phyloP scores from a whole-genome alignment of 2,888 invertebrate species.

The Trissolcus japonicus region DNA sequence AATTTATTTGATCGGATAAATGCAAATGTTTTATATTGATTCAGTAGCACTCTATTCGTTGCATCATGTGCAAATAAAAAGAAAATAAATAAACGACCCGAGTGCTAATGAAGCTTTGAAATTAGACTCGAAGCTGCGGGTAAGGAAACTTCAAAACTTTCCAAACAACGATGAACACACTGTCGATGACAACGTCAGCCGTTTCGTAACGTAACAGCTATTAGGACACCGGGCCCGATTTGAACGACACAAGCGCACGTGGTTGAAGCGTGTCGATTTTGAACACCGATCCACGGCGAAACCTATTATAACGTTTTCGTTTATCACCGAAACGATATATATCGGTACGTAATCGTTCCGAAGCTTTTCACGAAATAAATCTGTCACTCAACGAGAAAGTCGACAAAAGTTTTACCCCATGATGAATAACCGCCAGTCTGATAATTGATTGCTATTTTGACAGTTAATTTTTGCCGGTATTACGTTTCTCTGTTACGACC shows the following conservation, averaged over 20 bases:
- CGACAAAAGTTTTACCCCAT: conserved; percentile 2
- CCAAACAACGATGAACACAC: conserved; percentile 50
- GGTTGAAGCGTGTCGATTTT: conserved; percentile 19
- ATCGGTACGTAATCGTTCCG: not conserved
- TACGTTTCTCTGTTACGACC: conserved; percentile 2
- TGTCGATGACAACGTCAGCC: conserved; percentile 36
- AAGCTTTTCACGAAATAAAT: conserved; percentile 11
- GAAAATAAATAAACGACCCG: conserved; percentile 10
- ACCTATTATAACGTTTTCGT: conserved; percentile 3
- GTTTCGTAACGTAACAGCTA: conserved; percentile 50
- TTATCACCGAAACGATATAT: not conserved
- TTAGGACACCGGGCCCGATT: conserved; percentile 37
- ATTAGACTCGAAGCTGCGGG: conserved; percentile 28
- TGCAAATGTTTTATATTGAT: conserved; percentile 25
- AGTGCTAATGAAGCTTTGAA: conserved; percentile 45
- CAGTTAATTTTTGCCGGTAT: conserved; percentile 13
- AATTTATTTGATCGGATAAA: conserved; percentile 16
- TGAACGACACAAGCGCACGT: conserved; percentile 26
- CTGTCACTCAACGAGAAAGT: conserved; percentile 16
- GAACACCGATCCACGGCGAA: conserved; percentile 16
- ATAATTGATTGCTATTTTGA: conserved; percentile 28
- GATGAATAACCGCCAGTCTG: conserved; percentile 9
- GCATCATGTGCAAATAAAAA: conserved; percentile 13
- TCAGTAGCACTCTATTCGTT: conserved; percentile 24
- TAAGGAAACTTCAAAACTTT: conserved; percentile 41